Conservation (phyloP, 2,113 vertebrate genomes). For the Anarhynchus alexandrinus region DNA sequence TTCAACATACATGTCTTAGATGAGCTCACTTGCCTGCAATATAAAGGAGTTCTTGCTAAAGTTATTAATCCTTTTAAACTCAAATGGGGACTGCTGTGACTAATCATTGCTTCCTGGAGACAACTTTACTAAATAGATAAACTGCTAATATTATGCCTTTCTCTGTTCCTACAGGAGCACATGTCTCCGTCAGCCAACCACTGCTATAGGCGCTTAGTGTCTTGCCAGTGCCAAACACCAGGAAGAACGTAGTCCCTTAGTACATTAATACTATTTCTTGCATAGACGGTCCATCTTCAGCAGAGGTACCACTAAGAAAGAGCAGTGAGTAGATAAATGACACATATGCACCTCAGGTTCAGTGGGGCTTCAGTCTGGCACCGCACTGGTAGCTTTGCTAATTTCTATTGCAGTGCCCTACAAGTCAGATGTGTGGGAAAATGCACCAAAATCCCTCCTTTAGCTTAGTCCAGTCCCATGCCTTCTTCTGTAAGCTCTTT, state of each 20-base stretch:
- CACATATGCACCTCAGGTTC: not conserved
- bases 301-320: not conserved
- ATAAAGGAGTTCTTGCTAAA: slow-evolving; percentile 74
- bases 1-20: slow-evolving; percentile 28
- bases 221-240: not conserved
- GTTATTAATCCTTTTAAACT: slow-evolving; percentile 69
- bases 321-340: not conserved
- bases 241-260: not conserved
- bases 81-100: slow-evolving; percentile 75
- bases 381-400: accelerated
- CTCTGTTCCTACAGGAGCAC: not conserved
- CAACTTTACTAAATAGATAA: slow-evolving; percentile 79
- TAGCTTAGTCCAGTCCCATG: not conserved
- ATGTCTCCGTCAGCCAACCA: not conserved
- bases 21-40: slow-evolving; percentile 21
- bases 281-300: not conserved
- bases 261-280: not conserved
- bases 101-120: slow-evolving; percentile 85
- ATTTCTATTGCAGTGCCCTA: not conserved
- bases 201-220: not conserved
- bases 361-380: not conserved
- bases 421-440: not conserved
- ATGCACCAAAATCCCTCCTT: not conserved
- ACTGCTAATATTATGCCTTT: slow-evolving; percentile 77
- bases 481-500: not conserved